Evolutionary conservation across 23 tunicate species (phyloP), one percentile per base, ranked within the genome.

Genomic region (Phallusia fumigata): DNA sequence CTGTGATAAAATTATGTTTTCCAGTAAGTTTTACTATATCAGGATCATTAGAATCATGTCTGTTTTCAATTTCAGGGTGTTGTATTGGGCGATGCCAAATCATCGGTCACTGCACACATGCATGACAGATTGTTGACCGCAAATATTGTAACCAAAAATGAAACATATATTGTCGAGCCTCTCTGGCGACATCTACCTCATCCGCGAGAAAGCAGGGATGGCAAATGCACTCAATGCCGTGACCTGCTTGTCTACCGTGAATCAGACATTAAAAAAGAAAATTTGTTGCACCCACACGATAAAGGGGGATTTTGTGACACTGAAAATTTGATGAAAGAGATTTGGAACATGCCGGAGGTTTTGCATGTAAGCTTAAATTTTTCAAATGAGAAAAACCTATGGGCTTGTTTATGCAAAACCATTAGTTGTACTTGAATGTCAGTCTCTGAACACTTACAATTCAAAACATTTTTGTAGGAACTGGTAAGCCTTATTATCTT

Each of bases 131-230:
- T n/a, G 21, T 28, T 88, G 28, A 88, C 90, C 19, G 93, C 93
- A 6, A 84, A 72, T 36, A 93, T 93, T 40, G 51, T 76, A 0
- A 88, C 98, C 0, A 44, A 88, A 26, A 58, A 83, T 28, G 98
- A 94, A n/a, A 94, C 94, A 6, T 94, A 85, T 64, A 33, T 94
- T 19, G 82, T 94, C 0, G 98, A 94, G 80, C 98, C 98, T n/a
- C 74, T 91, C 81, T 89, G 94, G 94, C 53, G 94, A 35, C 98
- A 94, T 86, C 45, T 92, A 44, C 97, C 81, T 30, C 34, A 53
- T 45, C 79, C 75, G 35, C 22, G 50, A 79, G 33, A 18, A 45
- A 33, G 13, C 35, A 73, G 35, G 30, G 77, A 16, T 16, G 31
- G 35, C 5, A 32, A 53, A 52, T 33, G 40, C 30, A 33, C 22